A percentile compares a stretch with the other conserved stretches of the same genome.
Evolutionary conservation across 2,113 vertebrate species (phyloP).

Genomic region (Hydrochoerus hydrochaeris): DNA sequence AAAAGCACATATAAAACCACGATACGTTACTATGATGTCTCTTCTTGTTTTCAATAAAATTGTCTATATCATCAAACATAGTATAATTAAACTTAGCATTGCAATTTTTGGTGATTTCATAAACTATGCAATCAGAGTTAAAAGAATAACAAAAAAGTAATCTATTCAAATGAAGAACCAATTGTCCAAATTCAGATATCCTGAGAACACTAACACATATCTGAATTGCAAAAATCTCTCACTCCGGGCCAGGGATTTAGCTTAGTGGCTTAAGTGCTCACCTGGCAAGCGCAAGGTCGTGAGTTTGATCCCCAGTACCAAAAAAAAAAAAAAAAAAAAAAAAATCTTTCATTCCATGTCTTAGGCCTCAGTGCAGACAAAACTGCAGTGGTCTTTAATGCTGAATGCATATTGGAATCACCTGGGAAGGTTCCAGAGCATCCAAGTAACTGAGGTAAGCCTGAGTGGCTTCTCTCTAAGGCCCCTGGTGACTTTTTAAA

Average conservation of each 20-base stretch:
- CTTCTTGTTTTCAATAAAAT: too few relatives aligned
- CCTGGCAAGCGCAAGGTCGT: too few relatives aligned
- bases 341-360: neutral
- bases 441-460: too few relatives aligned
- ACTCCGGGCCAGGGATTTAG: too few relatives aligned
- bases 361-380: neutral
- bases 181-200: neutral
- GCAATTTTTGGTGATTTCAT: conserved; percentile 33
- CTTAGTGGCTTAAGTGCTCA: too few relatives aligned
- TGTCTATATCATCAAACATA: too few relatives aligned
- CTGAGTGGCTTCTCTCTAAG: neutral
- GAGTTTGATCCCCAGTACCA: too few relatives aligned
- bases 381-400: neutral
- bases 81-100: too few relatives aligned
- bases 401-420: neutral
- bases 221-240: neutral
- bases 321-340: too few relatives aligned
- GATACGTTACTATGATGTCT: too few relatives aligned
- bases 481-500: neutral
- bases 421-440: neutral
- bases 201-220: neutral
- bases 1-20: too few relatives aligned
- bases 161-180: neutral
- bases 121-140: neutral
- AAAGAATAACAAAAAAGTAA: neutral